Evolutionary conservation across 1,140 invertebrate genomes (phyloP).

Genomic region (Pinna nobilis): DNA sequence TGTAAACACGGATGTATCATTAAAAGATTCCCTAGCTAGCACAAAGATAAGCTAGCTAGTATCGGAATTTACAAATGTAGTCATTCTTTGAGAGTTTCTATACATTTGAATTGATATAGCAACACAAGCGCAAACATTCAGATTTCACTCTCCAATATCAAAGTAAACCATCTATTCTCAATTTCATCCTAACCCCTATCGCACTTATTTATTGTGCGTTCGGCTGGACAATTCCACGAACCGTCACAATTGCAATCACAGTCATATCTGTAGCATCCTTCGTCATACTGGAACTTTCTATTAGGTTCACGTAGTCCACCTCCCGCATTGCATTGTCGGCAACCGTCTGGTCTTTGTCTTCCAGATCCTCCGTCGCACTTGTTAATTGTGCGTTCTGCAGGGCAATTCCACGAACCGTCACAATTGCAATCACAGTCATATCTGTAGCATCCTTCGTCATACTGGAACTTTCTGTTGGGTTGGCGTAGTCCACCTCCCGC

Average conservation of each 20-base stretch:
- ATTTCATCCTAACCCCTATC: no score
- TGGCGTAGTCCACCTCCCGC: constrained; percentile 14
- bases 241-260: constrained; percentile 61
- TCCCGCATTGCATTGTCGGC: constrained; percentile 17
- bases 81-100: no score
- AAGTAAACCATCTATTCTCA: no score
- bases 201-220: constrained; percentile 54
- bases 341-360: constrained; percentile 1
- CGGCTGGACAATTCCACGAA: constrained; percentile 43
- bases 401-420: constrained; percentile 42
- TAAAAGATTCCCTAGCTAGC: no score
- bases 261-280: constrained; percentile 49
- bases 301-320: constrained; percentile 16
- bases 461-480: constrained; percentile 38
- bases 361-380: constrained; percentile 31
- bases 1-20: no score
- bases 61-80: no score
- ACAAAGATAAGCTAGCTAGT: no score
- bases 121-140: no score
- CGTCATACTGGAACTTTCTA: constrained; percentile 28
- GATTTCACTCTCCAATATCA: no score
- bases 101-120: no score
- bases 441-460: constrained; percentile 22
- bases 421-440: constrained; percentile 42
- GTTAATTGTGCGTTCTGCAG: constrained; percentile 45